Percentiles rank a stretch among this genome's conserved stretches.
These are phyloP conservation scores for Germaria angustata DNA, from an alignment of 2,888 invertebrate genomes.

Conservation along the genomic window DNA sequence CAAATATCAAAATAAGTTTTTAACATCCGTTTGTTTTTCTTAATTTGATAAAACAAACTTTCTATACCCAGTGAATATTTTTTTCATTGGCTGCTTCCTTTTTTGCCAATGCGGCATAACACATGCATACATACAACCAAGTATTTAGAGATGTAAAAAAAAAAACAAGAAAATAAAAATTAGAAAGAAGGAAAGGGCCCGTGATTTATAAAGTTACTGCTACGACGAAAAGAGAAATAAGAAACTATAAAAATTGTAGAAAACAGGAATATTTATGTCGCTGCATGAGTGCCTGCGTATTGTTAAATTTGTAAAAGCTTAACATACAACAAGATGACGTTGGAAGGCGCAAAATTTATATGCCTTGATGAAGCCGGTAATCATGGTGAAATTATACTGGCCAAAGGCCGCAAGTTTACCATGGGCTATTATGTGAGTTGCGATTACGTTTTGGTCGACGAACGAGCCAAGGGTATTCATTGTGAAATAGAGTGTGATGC, in stretches of 20 bases:
- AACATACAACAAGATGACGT: conserved; percentile 71
- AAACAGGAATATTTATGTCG: conserved; percentile 39
- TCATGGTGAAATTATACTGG: conserved; percentile 63
- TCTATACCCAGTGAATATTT: conserved; percentile 59
- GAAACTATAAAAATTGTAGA: conserved; percentile 22
- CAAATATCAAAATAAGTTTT: neutral
- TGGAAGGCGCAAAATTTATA: conserved; percentile 76
- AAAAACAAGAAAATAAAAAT: conserved; percentile 39
- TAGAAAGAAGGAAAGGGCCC: neutral
- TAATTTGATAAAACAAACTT: conserved; percentile 43
- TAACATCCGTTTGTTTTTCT: neutral
- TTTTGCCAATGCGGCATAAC: conserved; percentile 53
- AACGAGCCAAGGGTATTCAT: conserved; percentile 73
- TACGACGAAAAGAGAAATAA: conserved; percentile 5
- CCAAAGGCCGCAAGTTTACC: conserved; percentile 76
- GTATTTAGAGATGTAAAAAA: conserved; percentile 16
- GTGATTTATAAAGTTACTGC: neutral
- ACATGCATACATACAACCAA: conserved; percentile 28
- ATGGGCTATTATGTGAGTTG: conserved; percentile 76
- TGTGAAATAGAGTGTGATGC: conserved; percentile 78
- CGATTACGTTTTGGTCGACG: conserved; percentile 74
- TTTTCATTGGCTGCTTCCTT: conserved; percentile 66
- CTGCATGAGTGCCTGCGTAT: neutral
- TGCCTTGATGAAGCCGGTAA: conserved; percentile 70
- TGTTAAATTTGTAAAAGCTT: conserved; percentile 3